Evolutionary conservation across 92 coral and sea anemone species (phyloP).

Genomic region (Palythoa heliodiscus): DNA sequence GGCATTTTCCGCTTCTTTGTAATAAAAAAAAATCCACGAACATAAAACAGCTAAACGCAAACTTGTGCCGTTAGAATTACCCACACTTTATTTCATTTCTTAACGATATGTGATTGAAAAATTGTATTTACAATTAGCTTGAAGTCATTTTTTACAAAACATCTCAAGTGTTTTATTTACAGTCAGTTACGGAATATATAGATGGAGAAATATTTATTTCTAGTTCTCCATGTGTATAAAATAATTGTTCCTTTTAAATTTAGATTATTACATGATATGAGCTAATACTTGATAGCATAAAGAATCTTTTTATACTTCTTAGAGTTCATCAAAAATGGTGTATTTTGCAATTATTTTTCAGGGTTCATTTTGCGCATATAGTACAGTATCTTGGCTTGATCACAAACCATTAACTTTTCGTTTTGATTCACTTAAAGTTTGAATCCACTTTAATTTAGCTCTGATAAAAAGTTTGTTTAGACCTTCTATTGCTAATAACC

Average conservation of each 20-base stretch:
- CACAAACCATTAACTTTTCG: not conserved
- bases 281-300: not conserved
- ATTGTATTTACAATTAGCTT: conserved; percentile 7
- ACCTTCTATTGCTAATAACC: not conserved
- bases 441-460: not conserved
- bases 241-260: conserved; percentile 3
- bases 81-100: not conserved
- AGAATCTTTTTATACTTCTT: not conserved
- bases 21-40: not conserved
- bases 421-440: not conserved
- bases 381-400: not conserved
- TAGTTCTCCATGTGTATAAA: not conserved
- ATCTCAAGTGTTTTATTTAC: conserved; percentile 17
- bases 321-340: not conserved
- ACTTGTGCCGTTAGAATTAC: not conserved
- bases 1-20: not conserved
- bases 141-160: conserved; percentile 23
- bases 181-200: not conserved
- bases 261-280: not conserved
- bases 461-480: conserved; percentile 13
- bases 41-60: not conserved
- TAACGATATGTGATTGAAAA: not conserved
- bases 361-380: not conserved
- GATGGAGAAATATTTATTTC: not conserved
- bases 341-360: not conserved